phyloP scores from a whole-genome alignment of 2,888 invertebrate genomes.

The Diploptera punctata region DNA sequence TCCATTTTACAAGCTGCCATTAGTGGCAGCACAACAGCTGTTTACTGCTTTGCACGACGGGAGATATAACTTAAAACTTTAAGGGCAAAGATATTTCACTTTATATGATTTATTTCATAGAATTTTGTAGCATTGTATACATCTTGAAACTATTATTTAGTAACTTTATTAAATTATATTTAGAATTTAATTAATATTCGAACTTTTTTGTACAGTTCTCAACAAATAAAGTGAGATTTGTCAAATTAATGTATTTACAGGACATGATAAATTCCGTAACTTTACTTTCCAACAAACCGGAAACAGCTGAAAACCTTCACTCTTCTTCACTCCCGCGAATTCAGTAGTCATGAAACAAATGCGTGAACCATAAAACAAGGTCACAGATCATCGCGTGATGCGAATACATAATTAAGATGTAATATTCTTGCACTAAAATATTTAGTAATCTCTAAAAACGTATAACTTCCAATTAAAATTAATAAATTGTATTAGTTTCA shows the following conservation, averaged over 20 bases:
- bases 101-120: no score
- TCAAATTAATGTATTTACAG: background rate
- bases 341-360: conserved; percentile 26
- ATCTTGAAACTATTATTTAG: no score
- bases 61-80: conserved; percentile 6
- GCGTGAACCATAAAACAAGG: conserved; percentile 32
- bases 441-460: background rate
- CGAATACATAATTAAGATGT: background rate
- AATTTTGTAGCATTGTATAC: no score
- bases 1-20: conserved; percentile 41
- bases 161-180: no score
- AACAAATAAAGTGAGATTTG: no score
- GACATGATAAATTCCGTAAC: background rate
- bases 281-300: conserved; percentile 10
- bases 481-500: no score
- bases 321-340: conserved; percentile 33
- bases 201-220: no score
- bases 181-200: no score
- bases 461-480: no score
- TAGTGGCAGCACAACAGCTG: conserved; percentile 43
- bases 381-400: conserved; percentile 27
- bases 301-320: conserved; percentile 35
- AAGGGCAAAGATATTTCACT: conserved; percentile 32
- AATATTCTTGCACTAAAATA: background rate
- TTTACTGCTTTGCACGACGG: conserved; percentile 40